A percentile compares a stretch with the other conserved stretches of the same genome.
These are phyloP conservation scores for Perca fluviatilis DNA, from an alignment of 2,113 vertebrate genomes.

Conservation along the genomic window DNA sequence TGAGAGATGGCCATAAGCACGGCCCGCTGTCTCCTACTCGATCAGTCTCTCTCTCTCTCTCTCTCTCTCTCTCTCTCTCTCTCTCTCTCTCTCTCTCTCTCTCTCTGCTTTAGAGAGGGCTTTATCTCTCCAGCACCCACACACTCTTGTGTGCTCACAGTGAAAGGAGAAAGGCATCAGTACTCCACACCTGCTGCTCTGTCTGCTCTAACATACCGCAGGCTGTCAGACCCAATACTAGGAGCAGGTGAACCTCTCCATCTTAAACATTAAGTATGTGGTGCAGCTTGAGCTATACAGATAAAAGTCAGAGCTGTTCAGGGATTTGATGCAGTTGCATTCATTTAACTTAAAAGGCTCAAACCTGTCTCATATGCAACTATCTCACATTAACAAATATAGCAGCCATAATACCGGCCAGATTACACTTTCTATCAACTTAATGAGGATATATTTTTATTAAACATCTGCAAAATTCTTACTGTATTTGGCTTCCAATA, in stretches of 20 bases:
- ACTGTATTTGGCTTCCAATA: not conserved
- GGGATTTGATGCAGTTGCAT: not conserved
- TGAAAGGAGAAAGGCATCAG: slow-evolving; percentile 63
- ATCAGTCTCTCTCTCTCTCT: slow-evolving; percentile 21
- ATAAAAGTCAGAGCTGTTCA: not conserved
- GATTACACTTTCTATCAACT: slow-evolving; percentile 2
- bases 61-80: slow-evolving; percentile 15
- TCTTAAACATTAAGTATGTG: slow-evolving; percentile 7
- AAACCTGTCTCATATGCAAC: slow-evolving; percentile 1
- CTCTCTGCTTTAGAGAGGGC: slow-evolving; percentile 47
- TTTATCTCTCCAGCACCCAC: slow-evolving; percentile 64
- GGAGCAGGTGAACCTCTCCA: slow-evolving; percentile 30
- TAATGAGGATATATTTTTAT: not conserved
- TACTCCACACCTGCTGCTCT: slow-evolving; percentile 59
- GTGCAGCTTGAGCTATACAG: slow-evolving; percentile 7
- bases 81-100: slow-evolving; percentile 18
- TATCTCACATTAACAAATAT: not conserved
- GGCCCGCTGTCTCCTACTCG: slow-evolving; percentile 27
- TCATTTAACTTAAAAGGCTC: not conserved
- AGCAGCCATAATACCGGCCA: not conserved
- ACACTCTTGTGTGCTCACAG: slow-evolving; percentile 61
- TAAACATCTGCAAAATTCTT: not conserved
- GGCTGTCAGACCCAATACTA: slow-evolving; percentile 19
- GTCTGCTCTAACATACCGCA: slow-evolving; percentile 55
- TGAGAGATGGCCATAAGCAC: slow-evolving; percentile 45